These are phyloP conservation scores for Myiopsitta monachus DNA, from an alignment of 2,113 vertebrate genomes.

Conservation along the genomic window DNA sequence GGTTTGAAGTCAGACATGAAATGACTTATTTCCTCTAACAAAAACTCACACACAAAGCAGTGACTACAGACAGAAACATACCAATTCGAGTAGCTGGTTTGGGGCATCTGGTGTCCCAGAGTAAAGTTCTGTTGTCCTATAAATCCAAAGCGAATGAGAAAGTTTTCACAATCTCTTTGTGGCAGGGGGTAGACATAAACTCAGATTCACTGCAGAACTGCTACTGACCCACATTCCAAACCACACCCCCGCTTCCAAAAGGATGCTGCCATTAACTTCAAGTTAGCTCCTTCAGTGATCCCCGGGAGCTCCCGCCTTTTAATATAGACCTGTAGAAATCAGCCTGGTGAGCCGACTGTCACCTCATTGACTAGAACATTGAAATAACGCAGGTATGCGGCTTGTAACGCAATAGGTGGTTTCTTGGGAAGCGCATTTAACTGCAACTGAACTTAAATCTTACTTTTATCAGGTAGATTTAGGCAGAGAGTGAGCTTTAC, in stretches of 20 bases:
- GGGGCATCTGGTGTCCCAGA: conserved; percentile 93
- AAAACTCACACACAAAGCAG: neutral
- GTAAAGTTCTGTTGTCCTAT: conserved; percentile 87
- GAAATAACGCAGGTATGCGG: neutral
- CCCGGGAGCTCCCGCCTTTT: neutral
- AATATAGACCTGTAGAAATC: neutral
- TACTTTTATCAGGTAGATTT: neutral
- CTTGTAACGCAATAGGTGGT: neutral
- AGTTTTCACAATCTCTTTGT: neutral
- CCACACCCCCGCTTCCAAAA: neutral
- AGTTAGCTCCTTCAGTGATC: neutral
- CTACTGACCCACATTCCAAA: neutral
- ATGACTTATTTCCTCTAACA: neutral
- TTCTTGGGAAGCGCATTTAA: neutral
- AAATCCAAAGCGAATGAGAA: conserved; percentile 1
- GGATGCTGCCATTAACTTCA: neutral
- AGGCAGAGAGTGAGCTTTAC: conserved; percentile 68
- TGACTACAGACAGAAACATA: conserved; percentile 54
- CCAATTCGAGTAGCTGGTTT: conserved; percentile 91
- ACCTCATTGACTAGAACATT: neutral
- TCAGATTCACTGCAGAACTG: neutral
- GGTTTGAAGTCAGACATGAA: neutral
- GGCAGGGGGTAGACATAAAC: neutral
- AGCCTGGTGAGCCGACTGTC: neutral
- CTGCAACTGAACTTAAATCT: neutral